These are phyloP conservation scores for Strigops habroptila DNA, from an alignment of 2,113 vertebrate genomes.

Conservation along the genomic window DNA sequence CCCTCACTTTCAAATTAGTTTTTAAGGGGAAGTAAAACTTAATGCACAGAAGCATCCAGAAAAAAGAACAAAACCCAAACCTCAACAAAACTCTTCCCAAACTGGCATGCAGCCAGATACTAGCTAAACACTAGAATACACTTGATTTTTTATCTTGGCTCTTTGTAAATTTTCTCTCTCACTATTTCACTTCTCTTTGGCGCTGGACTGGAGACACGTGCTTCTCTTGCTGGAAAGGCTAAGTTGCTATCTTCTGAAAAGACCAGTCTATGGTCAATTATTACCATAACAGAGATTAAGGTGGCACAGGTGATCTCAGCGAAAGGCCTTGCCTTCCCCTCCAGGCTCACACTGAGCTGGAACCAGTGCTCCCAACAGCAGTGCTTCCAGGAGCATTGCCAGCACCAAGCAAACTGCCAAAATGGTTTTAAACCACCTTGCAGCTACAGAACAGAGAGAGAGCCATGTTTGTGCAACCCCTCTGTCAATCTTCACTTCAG, in stretches of 20 bases:
- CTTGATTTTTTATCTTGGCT: neutral
- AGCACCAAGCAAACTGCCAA: neutral
- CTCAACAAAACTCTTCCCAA: neutral
- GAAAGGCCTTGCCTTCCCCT: neutral
- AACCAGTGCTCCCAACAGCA: neutral
- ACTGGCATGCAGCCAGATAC: neutral
- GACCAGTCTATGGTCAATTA: neutral
- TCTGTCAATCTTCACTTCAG: neutral
- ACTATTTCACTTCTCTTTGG: neutral
- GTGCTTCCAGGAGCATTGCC: neutral
- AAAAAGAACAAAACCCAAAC: neutral
- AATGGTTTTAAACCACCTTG: neutral
- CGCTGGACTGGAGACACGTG: neutral
- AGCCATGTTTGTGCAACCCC: neutral
- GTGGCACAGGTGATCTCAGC: accelerated
- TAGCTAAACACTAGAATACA: neutral
- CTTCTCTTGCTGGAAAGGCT: neutral
- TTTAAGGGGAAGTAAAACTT: constrained; percentile 15
- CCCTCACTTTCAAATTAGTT: neutral
- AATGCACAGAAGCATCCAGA: neutral
- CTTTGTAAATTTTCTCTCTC: neutral
- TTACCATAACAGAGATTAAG: neutral
- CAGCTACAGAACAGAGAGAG: neutral
- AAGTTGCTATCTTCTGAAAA: neutral
- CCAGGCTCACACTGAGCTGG: neutral